Evolutionary conservation across 2,888 invertebrate species (phyloP).

Genomic region (Chalcis sispes): DNA sequence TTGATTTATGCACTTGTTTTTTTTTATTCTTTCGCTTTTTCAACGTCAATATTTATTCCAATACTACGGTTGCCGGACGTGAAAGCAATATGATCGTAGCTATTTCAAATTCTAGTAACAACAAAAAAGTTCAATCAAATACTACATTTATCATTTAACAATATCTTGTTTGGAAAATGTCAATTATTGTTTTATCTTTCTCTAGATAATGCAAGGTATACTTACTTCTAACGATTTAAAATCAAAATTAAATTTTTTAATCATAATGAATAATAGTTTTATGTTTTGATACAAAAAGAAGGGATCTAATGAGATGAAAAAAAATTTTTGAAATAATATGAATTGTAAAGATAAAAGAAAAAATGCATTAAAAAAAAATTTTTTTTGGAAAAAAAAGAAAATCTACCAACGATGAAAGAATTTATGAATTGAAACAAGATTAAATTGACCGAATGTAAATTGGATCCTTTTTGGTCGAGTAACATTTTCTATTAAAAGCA

Average conservation of each 20-base stretch:
- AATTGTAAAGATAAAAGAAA: no score
- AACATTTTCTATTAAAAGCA: constrained; percentile 17
- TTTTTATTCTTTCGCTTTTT: constrained; percentile 23
- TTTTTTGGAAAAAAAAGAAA: no score
- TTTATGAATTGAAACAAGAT: background rate
- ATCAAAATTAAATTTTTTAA: no score
- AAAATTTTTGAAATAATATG: no score
- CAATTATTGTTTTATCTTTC: background rate
- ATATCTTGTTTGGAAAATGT: background rate
- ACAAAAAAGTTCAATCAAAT: constrained; percentile 18
- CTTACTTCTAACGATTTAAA: no score
- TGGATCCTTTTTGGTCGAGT: background rate
- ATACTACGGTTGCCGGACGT: background rate
- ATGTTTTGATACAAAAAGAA: no score
- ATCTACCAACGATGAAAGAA: no score
- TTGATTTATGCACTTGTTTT: constrained; percentile 12
- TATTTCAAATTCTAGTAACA: constrained; percentile 7
- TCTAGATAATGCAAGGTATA: no score
- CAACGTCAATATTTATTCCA: constrained; percentile 17
- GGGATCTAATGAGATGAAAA: no score
- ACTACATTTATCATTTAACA: constrained; percentile 16
- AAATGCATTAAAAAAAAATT: no score
- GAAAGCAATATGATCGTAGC: background rate
- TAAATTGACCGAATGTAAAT: no score
- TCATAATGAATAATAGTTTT: no score